These are phyloP conservation scores for Nautilus pompilius DNA, from an alignment of 1,140 invertebrate species.

Conservation along the genomic window DNA sequence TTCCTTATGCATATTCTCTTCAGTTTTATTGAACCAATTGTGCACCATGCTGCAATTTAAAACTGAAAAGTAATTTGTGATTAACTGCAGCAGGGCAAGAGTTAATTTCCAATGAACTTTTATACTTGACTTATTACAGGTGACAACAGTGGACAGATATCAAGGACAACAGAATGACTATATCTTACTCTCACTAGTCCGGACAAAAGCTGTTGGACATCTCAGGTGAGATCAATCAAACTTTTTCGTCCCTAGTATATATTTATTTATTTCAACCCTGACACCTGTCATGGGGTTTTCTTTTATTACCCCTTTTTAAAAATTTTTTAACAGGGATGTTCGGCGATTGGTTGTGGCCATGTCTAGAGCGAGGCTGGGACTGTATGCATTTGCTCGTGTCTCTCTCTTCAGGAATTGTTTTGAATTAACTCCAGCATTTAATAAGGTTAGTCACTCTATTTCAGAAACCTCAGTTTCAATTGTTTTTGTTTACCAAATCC, in stretches of 20 bases:
- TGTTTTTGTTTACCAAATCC: not conserved
- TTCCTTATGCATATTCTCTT: too few relatives aligned
- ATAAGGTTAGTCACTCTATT: conserved; percentile 68
- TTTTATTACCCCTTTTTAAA: too few relatives aligned
- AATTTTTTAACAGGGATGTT: conserved; percentile 72
- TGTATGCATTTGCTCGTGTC: conserved; percentile 94
- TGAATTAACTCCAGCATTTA: conserved; percentile 92
- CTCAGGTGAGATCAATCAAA: conserved; percentile 62
- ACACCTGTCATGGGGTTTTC: too few relatives aligned
- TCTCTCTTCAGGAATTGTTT: conserved; percentile 94
- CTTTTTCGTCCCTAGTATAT: too few relatives aligned
- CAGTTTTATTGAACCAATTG: too few relatives aligned
- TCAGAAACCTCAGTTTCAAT: too few relatives aligned
- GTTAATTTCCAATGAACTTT: too few relatives aligned
- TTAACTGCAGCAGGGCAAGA: too few relatives aligned
- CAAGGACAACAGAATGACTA: conserved; percentile 99
- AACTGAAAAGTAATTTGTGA: too few relatives aligned
- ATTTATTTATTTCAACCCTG: too few relatives aligned
- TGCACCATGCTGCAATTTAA: too few relatives aligned
- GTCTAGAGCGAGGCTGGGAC: conserved; percentile 93
- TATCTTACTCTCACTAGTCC: conserved; percentile 91
- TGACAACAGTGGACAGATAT: conserved; percentile 95
- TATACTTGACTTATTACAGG: too few relatives aligned
- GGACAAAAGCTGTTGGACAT: conserved; percentile 95
- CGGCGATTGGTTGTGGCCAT: conserved; percentile 95